Base-by-base conservation (phyloP, 2,888 invertebrate genomes). In the Micropterix aruncella region DNA sequence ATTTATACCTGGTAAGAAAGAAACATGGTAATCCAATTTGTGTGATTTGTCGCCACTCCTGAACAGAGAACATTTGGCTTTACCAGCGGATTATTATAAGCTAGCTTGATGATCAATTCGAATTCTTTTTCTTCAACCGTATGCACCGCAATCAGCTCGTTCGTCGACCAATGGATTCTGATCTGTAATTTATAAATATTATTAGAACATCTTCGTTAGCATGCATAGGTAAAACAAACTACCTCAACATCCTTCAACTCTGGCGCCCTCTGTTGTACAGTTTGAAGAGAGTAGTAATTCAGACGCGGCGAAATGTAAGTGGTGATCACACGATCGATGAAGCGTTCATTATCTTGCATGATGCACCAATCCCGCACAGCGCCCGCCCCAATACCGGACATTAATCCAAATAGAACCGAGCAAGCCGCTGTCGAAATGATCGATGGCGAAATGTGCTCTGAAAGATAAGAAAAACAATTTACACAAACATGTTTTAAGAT, bases 41-140 rank as follows among this genome's bases (percentile, higher is more conserved):
- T 56, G 56, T 54, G 53, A 49, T 54, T 52, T 36, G 27, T 12
- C 5, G 27, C 27, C 5, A 27, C 27, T 15, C 76, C 75, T 39
- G 75, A 75, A 49, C 77, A 77, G 46, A 80, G 77, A 1, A 93
- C 83, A 39, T 73, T 76, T 0, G 89, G 80, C 3, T 79, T 74
- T 1, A 81, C 79, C 36, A 96, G 73, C 1, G 96, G 96, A 73
- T 92, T 86, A 63, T 92, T 89, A 17, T 68, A 59, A 0, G 93
- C 83, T 51, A 96, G 67, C 40, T 75, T 69, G 52, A 96, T 81
- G 17, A 76, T 70, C 49, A 96, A 69, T 61, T 89, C 87, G 61
- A 94, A 79, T 50, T 75, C 75, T 0, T 80, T 79, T 50, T 91
- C 91, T 55, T 90, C 92, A 51, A 94, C 77, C 15, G 77, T 74